phyloP scores from a whole-genome alignment of 1,140 invertebrate species.

The Euschistus heros region DNA sequence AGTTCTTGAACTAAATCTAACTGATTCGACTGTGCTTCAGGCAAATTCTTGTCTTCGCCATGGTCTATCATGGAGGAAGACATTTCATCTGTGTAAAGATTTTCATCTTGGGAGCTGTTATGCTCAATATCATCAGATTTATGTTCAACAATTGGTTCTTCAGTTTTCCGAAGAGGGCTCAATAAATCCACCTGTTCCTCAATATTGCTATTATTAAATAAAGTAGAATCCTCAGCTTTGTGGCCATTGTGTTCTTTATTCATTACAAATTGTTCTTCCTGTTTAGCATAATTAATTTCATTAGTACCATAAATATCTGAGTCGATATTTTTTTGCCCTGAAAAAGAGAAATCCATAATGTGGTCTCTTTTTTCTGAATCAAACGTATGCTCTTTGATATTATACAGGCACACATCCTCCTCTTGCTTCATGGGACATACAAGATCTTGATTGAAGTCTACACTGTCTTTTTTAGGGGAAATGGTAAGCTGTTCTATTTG shows the following conservation, averaged over 20 bases:
- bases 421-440: neutral
- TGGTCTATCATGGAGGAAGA: slow-evolving; percentile 7
- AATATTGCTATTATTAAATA: neutral
- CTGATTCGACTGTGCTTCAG: slow-evolving; percentile 5
- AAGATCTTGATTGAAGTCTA: neutral
- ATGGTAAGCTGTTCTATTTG: too few relatives aligned
- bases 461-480: too few relatives aligned
- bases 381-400: neutral
- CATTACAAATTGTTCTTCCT: neutral
- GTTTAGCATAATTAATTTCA: too few relatives aligned
- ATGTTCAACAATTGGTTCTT: too few relatives aligned
- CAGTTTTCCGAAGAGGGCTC: neutral
- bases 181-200: neutral
- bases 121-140: too few relatives aligned
- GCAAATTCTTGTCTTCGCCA: slow-evolving; percentile 3
- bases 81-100: neutral
- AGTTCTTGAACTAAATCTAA: neutral
- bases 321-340: too few relatives aligned
- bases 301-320: too few relatives aligned
- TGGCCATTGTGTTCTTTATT: neutral
- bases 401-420: neutral
- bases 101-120: too few relatives aligned
- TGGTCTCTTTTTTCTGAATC: too few relatives aligned
- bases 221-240: neutral
- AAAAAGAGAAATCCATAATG: too few relatives aligned